Conservation (phyloP, 2,113 vertebrate genomes). For the Panthera tigris region DNA sequence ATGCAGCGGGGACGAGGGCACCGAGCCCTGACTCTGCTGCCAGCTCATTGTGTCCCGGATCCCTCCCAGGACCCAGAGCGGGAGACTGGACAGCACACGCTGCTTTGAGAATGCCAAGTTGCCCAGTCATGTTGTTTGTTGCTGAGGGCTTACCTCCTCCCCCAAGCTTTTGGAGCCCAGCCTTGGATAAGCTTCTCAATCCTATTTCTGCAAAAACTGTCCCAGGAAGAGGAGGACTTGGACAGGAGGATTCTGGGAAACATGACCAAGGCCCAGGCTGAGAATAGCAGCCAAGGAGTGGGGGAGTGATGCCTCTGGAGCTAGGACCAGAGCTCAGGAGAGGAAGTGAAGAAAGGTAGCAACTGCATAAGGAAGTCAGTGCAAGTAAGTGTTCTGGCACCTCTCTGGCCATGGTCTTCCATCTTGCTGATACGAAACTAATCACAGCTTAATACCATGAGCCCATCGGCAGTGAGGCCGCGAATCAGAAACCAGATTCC, state of each 20-base stretch:
- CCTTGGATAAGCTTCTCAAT: neutral
- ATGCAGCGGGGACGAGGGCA: neutral
- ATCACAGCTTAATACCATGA: neutral
- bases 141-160: neutral
- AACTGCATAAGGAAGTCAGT: neutral
- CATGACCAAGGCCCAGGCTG: neutral
- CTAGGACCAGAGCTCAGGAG: neutral
- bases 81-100: too few relatives aligned
- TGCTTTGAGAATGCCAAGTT: neutral
- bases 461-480: neutral
- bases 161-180: neutral
- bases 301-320: neutral
- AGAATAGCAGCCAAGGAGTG: neutral
- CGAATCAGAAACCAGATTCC: neutral
- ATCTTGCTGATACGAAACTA: neutral
- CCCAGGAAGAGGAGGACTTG: neutral
- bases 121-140: neutral
- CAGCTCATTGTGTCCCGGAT: neutral
- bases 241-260: slow-evolving; percentile 47
- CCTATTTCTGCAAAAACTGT: slow-evolving; percentile 21
- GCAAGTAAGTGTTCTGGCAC: neutral
- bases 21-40: neutral
- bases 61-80: neutral
- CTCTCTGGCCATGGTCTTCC: neutral
- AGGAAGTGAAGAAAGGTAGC: neutral